Evolutionary conservation across 2,888 invertebrate genomes (phyloP).

Genomic region (Andrena camellia): DNA sequence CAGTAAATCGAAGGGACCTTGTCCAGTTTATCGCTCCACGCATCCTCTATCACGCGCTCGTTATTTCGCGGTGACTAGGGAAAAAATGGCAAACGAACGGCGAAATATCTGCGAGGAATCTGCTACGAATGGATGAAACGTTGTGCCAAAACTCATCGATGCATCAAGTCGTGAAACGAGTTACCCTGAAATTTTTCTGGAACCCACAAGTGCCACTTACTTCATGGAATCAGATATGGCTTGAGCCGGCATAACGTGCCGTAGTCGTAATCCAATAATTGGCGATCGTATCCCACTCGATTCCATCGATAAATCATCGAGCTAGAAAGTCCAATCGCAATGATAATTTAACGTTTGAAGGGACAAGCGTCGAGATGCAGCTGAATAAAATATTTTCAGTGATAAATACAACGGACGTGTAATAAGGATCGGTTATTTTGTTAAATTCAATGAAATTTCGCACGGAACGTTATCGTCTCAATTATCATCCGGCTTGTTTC

Average conservation of each 20-base stretch:
- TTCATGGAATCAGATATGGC: constrained; percentile 8
- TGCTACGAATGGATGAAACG: constrained; percentile 14
- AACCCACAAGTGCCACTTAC: neutral
- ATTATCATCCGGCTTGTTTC: constrained; percentile 13
- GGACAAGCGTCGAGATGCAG: no score
- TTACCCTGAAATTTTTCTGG: neutral
- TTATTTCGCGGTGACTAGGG: constrained; percentile 12
- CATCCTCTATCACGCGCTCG: constrained; percentile 38
- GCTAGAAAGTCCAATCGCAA: constrained; percentile 37
- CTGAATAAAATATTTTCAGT: no score
- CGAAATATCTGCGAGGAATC: constrained; percentile 11
- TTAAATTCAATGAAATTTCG: neutral
- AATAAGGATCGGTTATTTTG: no score
- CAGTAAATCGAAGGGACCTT: constrained; percentile 37
- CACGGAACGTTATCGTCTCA: neutral
- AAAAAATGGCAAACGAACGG: constrained; percentile 20
- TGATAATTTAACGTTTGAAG: neutral
- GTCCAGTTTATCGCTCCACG: constrained; percentile 56
- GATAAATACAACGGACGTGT: constrained; percentile 9
- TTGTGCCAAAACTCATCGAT: neutral
- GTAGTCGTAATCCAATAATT: constrained; percentile 28
- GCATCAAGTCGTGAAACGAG: constrained; percentile 21
- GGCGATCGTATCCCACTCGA: neutral
- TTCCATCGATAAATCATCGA: constrained; percentile 50
- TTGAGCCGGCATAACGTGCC: neutral